Evolutionary conservation across 37 sponge, comb jelly and placozoan genomes (phyloP), one percentile per base, ranked within the genome.

Genomic region (Ephydatia muelleri): DNA sequence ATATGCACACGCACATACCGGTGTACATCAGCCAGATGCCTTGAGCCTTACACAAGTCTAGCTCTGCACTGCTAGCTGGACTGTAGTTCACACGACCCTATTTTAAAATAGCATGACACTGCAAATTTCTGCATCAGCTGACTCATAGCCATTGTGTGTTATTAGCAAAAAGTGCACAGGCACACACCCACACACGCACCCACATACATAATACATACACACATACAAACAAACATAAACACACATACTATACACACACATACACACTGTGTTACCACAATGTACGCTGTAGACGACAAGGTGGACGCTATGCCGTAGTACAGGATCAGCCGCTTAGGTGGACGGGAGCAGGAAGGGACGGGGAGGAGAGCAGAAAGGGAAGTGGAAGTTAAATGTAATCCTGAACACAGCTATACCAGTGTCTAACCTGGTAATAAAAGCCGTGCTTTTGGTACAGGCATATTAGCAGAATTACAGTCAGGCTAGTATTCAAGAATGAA

Each of bases 201-300:
- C 43, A 43, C 43, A 43, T 6, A 43, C 6, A 43, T 6, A 3
- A 43, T 5, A 68, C n/a, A n/a, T n/a, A 43, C 43, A 43, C 43
- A 43, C 6, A 43, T 6, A 3, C 3, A 3, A 68, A n/a, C n/a
- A n/a, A n/a, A n/a, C n/a, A n/a, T 6, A 43, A 3, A 43, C 43
- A 3, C 43, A 43, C 43, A 43, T 6, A 9, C 43, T n/a, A n/a
- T 38, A 6, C 9, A 69, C 71, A 25, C 40, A 71, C 11, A 82
- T 23, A 57, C 34, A n/a, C 26, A 81, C 2, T 32, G 3, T 38
- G 83, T 79, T 74, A 92, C 92, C 80, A 92, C 22, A 33, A 88
- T 84, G 82, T 88, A 92, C 19, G 88, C 82, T 21, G 77, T 88
- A n/a, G 92, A 92, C 31, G 88, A 92, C 66, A 88, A 21, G 21